phyloP scores from a whole-genome alignment of 2,797 vertebrate genomes.

The Anas capensis region DNA sequence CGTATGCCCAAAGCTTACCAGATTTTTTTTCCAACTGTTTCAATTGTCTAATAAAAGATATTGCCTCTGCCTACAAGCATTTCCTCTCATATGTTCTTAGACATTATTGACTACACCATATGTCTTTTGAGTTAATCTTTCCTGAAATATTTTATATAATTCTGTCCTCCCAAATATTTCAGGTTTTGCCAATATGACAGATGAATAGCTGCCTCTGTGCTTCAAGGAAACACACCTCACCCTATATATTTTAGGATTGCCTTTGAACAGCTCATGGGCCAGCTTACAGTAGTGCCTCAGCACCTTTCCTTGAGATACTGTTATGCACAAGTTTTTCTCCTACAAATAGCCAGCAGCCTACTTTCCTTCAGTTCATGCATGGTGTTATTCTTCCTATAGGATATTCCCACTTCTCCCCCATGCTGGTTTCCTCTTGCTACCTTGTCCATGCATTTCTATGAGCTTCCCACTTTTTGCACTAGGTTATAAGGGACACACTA shows the following conservation, averaged over 20 bases:
- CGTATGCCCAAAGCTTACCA: background rate
- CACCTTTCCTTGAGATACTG: background rate
- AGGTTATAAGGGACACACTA: background rate
- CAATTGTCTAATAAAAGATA: slow-evolving; percentile 25
- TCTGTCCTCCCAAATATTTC: background rate
- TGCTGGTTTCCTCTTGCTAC: background rate
- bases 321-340: background rate
- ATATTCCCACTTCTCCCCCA: background rate
- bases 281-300: background rate
- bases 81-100: background rate
- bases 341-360: background rate
- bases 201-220: background rate
- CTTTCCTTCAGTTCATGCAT: background rate
- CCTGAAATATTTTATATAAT: background rate
- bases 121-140: background rate
- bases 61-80: background rate
- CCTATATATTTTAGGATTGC: background rate
- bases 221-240: background rate
- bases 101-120: background rate
- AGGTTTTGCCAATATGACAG: background rate
- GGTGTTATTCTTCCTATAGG: background rate
- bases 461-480: background rate
- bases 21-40: background rate
- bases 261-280: background rate
- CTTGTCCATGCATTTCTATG: background rate